Evolutionary conservation across 2,113 vertebrate species (phyloP).

Genomic region (Daphoenositta chrysoptera): DNA sequence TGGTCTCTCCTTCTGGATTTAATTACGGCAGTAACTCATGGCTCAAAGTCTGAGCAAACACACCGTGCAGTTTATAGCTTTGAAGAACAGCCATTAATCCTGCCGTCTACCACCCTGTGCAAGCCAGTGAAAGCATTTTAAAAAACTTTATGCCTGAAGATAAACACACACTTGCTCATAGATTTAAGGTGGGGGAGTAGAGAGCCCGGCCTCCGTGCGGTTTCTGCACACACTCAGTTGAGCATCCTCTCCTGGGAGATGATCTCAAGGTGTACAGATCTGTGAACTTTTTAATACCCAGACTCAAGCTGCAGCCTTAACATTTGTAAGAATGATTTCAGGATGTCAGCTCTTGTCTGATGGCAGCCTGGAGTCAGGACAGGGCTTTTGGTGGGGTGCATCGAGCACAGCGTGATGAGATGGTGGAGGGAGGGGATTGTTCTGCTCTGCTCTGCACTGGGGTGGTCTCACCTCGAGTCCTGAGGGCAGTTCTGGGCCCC

Average conservation of each 20-base stretch:
- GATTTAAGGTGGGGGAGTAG: background rate
- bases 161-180: background rate
- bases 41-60: constrained; percentile 66
- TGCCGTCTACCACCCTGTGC: background rate
- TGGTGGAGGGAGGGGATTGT: background rate
- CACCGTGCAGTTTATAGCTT: constrained; percentile 37
- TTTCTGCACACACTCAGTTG: fast-evolving
- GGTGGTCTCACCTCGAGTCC: background rate
- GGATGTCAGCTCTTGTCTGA: background rate
- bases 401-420: background rate
- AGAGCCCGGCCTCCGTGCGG: fast-evolving
- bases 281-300: background rate
- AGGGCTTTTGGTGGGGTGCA: background rate
- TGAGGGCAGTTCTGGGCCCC: background rate
- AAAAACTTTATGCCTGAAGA: constrained; percentile 15
- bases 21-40: constrained; percentile 69
- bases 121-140: background rate
- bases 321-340: background rate
- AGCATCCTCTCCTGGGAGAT: background rate
- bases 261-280: background rate
- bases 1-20: constrained; percentile 62
- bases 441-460: background rate
- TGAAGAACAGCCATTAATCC: constrained; percentile 62
- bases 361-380: background rate
- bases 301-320: background rate